Percentiles rank a stretch among this genome's conserved stretches.
Conservation (phyloP, 2,888 invertebrate species). For the Eupithecia centaureata region DNA sequence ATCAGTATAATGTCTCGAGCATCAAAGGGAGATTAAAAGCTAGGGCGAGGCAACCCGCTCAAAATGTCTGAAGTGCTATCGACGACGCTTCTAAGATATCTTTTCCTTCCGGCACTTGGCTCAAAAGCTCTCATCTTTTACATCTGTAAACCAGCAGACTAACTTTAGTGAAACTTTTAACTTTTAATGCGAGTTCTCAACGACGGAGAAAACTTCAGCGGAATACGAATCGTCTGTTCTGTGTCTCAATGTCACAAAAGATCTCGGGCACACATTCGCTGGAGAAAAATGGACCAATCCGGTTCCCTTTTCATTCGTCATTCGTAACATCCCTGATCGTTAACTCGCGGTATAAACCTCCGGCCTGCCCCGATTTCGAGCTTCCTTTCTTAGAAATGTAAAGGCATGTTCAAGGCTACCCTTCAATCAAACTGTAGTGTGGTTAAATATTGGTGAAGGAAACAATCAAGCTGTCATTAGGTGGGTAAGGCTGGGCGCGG, state of each 20-base stretch:
- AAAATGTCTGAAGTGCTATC: constrained; percentile 51
- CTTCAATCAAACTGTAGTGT: constrained; percentile 46
- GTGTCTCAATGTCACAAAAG: constrained; percentile 7
- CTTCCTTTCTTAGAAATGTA: constrained; percentile 14
- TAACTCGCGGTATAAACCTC: constrained; percentile 22
- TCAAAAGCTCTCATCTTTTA: constrained; percentile 50
- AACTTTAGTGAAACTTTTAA: constrained; percentile 31
- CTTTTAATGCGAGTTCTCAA: constrained; percentile 30
- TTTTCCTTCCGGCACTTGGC: constrained; percentile 48
- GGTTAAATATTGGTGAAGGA: constrained; percentile 48
- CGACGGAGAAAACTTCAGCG: constrained; percentile 17
- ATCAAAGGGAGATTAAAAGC: constrained; percentile 45
- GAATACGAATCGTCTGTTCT: constrained; percentile 38
- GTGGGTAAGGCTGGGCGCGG: constrained; percentile 41
- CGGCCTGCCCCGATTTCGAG: constrained; percentile 18
- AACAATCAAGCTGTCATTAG: constrained; percentile 49
- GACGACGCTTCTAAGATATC: constrained; percentile 51
- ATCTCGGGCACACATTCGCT: constrained; percentile 23
- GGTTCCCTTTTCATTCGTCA: constrained; percentile 26
- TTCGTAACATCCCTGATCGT: constrained; percentile 31
- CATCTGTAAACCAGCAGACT: constrained; percentile 40
- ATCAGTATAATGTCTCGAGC: constrained; percentile 42
- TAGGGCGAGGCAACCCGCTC: constrained; percentile 36
- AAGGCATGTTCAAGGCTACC: constrained; percentile 25
- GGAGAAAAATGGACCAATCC: constrained; percentile 32